Base-by-base conservation (phyloP, 2,113 vertebrate species). In the Dasyurus viverrinus region DNA sequence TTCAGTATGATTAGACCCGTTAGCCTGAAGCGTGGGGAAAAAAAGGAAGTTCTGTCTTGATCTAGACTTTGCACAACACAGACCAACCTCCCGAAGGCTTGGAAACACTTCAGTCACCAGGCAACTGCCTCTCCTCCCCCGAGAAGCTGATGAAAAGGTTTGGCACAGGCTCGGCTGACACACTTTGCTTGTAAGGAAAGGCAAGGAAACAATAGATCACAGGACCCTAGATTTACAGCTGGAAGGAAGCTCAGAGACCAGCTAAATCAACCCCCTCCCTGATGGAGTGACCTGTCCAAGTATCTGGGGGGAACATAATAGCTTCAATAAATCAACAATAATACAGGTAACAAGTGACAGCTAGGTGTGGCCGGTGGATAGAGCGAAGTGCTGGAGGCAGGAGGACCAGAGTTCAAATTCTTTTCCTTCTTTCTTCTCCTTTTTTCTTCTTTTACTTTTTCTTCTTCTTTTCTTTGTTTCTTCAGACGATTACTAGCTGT, bases 51-150 rank as follows among this genome's bases (percentile, higher is more conserved):
- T 55, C 90, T 1, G 0, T 24, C 54, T 30, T 0, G 25, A 76
- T 48, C 95, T 91, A 89, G 48, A 54, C 76, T 42, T 89, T n/a
- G 84, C 6, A 0, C 52, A 54, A 54, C 90, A 42, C 93, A 25
- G 57, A 36, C 0, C n/a, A 50, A 76, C 90, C 92, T 91, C 68
- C 25, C 0, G 46, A 46, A 90, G 50, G 36, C 76, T 25, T 68
- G 94, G 68, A 92, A 93, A 93, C 93, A 50, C 53, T 89, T 55
- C 0, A 8, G 97, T 98, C 97, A 95, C 97, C 93, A 95, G 91
- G 97, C 95, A 98, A 97, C 96, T 57, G 94, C 25, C 30, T 91
- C 91, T 60, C 53, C 54, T 54, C 22, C 84, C 76, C 0, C 0
- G 22, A 54, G 93, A 68, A 90, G 93, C 90, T 95, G 96, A 95